These are phyloP conservation scores for Coregonus ussuriensis DNA, from an alignment of 2,797 vertebrate species.

Conservation along the genomic window DNA sequence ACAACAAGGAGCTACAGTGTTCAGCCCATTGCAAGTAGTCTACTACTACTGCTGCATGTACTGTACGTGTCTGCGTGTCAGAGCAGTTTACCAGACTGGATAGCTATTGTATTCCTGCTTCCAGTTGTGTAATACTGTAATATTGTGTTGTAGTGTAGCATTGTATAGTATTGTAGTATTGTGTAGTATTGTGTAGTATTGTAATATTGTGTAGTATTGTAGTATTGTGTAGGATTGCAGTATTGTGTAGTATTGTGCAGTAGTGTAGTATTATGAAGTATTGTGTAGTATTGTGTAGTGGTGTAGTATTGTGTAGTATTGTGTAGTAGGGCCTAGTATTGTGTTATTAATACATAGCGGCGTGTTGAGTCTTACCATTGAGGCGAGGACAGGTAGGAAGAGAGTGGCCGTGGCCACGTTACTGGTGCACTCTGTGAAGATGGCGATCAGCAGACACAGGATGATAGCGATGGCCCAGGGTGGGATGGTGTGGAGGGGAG, in stretches of 20 bases:
- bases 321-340: neutral
- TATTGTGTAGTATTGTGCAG: too few species aligned
- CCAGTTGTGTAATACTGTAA: neutral
- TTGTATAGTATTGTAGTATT: neutral
- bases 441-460: slow-evolving; percentile 82
- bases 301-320: too few species aligned
- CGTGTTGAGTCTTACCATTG: slow-evolving; percentile 82
- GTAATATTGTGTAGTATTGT: too few species aligned
- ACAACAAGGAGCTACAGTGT: slow-evolving; percentile 30
- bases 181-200: too few species aligned
- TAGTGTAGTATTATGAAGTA: too few species aligned
- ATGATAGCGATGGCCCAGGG: slow-evolving; percentile 86
- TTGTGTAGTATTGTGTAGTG: too few species aligned
- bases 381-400: slow-evolving; percentile 93
- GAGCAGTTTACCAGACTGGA: neutral
- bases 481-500: slow-evolving; percentile 83
- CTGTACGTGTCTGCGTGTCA: neutral
- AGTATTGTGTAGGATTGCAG: too few species aligned
- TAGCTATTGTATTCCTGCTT: slow-evolving; percentile 5
- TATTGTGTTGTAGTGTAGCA: neutral
- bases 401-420: slow-evolving; percentile 95
- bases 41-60: neutral
- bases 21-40: slow-evolving; percentile 8
- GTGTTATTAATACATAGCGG: neutral
- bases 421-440: slow-evolving; percentile 94